These are phyloP conservation scores for Python bivittatus DNA, from an alignment of 2,113 vertebrate genomes.

Conservation along the genomic window DNA sequence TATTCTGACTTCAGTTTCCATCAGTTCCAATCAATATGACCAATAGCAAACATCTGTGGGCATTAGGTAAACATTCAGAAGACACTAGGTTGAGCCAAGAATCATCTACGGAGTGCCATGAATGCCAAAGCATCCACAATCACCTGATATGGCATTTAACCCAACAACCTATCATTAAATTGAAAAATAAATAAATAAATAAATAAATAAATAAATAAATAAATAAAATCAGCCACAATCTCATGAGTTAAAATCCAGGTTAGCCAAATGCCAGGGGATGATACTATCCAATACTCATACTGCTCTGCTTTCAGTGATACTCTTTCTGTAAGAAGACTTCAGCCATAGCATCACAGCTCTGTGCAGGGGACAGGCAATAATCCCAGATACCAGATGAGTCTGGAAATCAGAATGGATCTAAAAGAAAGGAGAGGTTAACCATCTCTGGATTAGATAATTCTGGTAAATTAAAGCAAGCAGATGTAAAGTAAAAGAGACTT, in stretches of 20 bases:
- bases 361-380: background rate
- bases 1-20: background rate
- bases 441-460: background rate
- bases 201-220: background rate
- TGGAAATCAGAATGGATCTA: background rate
- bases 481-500: background rate
- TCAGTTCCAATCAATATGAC: background rate
- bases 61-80: background rate
- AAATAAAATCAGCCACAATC: background rate
- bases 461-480: background rate
- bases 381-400: background rate
- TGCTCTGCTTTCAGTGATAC: background rate
- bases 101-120: no score
- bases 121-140: background rate
- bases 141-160: background rate
- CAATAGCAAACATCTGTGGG: background rate
- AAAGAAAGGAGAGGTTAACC: background rate
- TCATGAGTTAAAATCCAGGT: background rate
- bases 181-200: background rate
- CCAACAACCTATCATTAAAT: background rate
- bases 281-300: background rate
- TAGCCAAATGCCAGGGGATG: background rate
- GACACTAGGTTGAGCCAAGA: background rate
- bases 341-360: background rate
- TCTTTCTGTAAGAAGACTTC: background rate